phyloP scores from a whole-genome alignment of 2,888 invertebrate genomes.

The Amorpha juglandis region DNA sequence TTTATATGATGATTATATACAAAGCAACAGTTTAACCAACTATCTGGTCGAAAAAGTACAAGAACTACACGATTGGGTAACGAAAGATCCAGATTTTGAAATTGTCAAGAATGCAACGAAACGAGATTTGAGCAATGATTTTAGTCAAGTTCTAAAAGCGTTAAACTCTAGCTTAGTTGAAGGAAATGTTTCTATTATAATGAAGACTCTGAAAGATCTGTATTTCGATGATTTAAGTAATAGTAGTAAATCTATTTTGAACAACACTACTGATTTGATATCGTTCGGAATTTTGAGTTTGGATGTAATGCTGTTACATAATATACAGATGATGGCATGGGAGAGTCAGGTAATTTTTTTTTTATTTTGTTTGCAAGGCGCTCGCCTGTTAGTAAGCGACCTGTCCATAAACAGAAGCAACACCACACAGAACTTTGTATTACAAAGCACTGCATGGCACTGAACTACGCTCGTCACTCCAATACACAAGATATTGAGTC shows the following conservation, averaged over 20 bases:
- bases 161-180: constrained; percentile 80
- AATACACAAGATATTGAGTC: no score
- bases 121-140: constrained; percentile 52
- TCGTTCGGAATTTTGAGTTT: constrained; percentile 84
- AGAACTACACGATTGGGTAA: constrained; percentile 81
- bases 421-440: no score
- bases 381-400: no score
- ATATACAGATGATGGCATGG: constrained; percentile 84
- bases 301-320: constrained; percentile 83
- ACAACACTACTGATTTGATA: constrained; percentile 76
- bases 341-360: constrained; percentile 74
- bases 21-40: constrained; percentile 75
- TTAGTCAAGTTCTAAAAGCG: constrained; percentile 71
- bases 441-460: no score
- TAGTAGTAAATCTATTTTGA: constrained; percentile 60
- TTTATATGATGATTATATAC: constrained; percentile 76
- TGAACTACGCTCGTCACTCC: no score
- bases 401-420: no score
- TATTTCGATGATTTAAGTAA: constrained; percentile 75
- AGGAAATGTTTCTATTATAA: constrained; percentile 77
- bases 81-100: constrained; percentile 67
- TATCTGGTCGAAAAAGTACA: constrained; percentile 81
- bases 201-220: constrained; percentile 79
- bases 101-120: constrained; percentile 42
- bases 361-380: no score